Base-by-base conservation (phyloP, 1,140 invertebrate genomes). In the Lepidurus packardi region DNA sequence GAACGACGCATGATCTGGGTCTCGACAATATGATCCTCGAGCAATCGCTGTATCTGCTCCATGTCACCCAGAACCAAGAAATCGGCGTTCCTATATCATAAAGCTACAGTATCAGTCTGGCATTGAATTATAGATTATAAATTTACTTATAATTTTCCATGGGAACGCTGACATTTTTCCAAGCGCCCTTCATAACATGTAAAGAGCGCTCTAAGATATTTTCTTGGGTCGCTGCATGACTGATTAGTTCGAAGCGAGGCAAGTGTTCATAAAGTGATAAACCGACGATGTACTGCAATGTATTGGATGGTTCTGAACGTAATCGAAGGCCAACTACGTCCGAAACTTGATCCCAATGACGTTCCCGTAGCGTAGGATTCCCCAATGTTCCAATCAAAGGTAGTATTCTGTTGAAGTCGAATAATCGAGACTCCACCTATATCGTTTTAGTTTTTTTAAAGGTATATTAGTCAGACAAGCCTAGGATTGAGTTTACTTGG, bases 1-100 rank as follows among this genome's bases (percentile, higher is more conserved):
- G 96, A 98, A 82, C 95, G 96, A 85, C 96, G 93, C 95, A 98
- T 98, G 1, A 96, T 98, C 85, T 98, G 95, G 16, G 95, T 95
- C 86, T 98, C 98, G 8, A 98, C 93, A 80, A 98, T 93, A 85
- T 98, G 96, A 85, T 98, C 96, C 85, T 98, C 97, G 24, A 98
- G 85, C 45, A 97, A 85, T n/a, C 96, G 85, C 87, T 98, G 96
- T 83, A 98, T 97, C 81, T 98, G 95, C 86, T 98, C 96, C 1
- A 98, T 90, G 78, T 93, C 91, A 1, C 94, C 92, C 79, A 98
- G 87, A 80, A 98, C 94, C 81, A 91, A 92, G 1, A 95, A 97
- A 25, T 95, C 96, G 1, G 94, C 95, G 84, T 98, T 96, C 81
- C 94, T 90, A 83, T 88, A 88, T 8, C 11, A 74, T 10, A 73